Percentiles rank a stretch among this genome's conserved stretches.
Evolutionary conservation across 1,140 invertebrate genomes (phyloP).

Genomic region (Helicorthomorpha holstii): DNA sequence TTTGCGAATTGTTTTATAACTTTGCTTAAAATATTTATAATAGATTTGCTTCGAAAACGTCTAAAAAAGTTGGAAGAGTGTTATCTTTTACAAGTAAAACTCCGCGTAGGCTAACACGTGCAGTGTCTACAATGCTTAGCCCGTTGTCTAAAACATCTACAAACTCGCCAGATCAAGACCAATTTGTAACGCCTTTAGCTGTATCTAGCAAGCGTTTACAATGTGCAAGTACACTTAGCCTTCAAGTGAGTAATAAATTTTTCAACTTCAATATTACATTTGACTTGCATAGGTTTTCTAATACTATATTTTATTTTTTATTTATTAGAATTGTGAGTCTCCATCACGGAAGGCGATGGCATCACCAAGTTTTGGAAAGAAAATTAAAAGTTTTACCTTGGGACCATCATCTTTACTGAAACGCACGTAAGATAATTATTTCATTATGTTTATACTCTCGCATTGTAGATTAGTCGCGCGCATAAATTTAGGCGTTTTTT

Average conservation of each 20-base stretch:
- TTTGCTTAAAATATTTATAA: not conserved
- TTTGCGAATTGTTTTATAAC: not conserved
- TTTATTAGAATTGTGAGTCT: too few relatives aligned
- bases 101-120: constrained; percentile 76
- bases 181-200: not conserved
- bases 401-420: not conserved
- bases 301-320: too few relatives aligned
- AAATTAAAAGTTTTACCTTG: not conserved
- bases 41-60: constrained; percentile 39
- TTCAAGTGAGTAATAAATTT: not conserved
- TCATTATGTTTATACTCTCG: too few relatives aligned
- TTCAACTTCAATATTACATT: not conserved
- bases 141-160: constrained; percentile 27
- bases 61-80: constrained; percentile 74
- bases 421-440: too few relatives aligned
- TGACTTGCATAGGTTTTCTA: too few relatives aligned
- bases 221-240: not conserved
- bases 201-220: not conserved
- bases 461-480: too few relatives aligned
- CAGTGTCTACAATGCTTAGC: constrained; percentile 87
- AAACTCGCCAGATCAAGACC: not conserved
- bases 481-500: too few relatives aligned
- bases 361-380: not conserved
- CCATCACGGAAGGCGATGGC: too few relatives aligned
- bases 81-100: constrained; percentile 92